Evolutionary conservation across 2,797 vertebrate genomes (phyloP).

Genomic region (Phyllotis vaccarum): DNA sequence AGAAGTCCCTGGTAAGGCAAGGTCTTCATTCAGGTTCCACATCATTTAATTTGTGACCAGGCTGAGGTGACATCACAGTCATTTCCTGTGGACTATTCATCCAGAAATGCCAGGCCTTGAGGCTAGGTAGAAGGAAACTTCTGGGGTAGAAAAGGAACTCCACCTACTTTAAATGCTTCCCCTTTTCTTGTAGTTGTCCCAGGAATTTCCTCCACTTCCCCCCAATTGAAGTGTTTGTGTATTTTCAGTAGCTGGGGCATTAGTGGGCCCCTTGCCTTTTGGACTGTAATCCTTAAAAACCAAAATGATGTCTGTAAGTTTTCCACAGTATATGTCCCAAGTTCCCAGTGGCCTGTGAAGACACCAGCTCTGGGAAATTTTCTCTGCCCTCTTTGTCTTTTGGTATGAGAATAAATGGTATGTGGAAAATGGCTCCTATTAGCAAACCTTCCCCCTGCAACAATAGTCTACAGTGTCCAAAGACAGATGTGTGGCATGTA

Average conservation of each 20-base stretch:
- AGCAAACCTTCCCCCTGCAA: not conserved
- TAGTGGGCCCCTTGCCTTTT: not conserved
- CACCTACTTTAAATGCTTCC: conserved; percentile 74
- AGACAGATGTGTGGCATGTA: not conserved
- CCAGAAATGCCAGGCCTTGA: conserved; percentile 57
- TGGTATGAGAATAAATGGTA: conserved; percentile 34
- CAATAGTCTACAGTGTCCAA: conserved; percentile 24
- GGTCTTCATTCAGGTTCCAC: conserved; percentile 32
- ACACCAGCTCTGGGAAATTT: conserved; percentile 33
- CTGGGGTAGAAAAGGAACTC: conserved; percentile 64
- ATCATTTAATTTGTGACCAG: conserved; percentile 22
- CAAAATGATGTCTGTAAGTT: conserved; percentile 54
- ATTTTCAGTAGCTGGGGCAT: conserved; percentile 62
- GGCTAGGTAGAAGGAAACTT: conserved; percentile 53
- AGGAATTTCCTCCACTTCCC: conserved; percentile 75
- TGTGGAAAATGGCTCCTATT: conserved; percentile 38
- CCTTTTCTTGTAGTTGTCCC: conserved; percentile 64
- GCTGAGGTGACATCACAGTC: conserved; percentile 61
- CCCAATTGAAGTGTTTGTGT: conserved; percentile 46
- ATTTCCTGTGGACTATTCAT: conserved; percentile 78
- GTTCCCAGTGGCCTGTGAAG: conserved; percentile 47
- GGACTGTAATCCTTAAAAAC: conserved; percentile 31
- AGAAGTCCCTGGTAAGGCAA: not conserved
- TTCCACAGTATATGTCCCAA: conserved; percentile 25
- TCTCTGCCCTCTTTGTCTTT: conserved; percentile 6